Evolutionary conservation across 2,888 invertebrate genomes (phyloP), one percentile per base, ranked within the genome.

Genomic region (Cephus pygmeus): DNA sequence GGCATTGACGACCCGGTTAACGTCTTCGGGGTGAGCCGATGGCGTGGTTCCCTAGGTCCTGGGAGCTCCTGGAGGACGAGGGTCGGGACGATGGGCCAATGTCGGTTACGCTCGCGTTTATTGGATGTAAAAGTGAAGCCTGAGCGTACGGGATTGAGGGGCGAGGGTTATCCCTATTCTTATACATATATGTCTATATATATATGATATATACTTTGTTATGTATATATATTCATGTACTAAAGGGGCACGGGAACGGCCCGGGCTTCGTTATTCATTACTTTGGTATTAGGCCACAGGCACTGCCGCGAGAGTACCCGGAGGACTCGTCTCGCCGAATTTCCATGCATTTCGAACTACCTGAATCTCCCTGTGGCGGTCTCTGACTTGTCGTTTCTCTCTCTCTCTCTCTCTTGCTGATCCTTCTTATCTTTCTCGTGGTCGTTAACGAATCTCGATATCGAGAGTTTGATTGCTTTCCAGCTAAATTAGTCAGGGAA

Each of bases 321-420:
- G 35, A 78, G 78, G 78, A 73, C 75, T 78, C 78, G 73, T 78
- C 31, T 71, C 71, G 69, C 23, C 68, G 75, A 34, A 79, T 81
- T 83, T 73, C 81, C 82, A 84, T 84, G 83, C 82, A 84, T 84
- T 84, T 82, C 80, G 73, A 84, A 84, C 82, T 84, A 84, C 83
- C 80, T 80, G 80, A 82, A 83, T 84, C 82, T 82, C 82, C 80
- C 78, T 76, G 69, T 73, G 75, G 74, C 76, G 76, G 73, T 35
- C 76, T 69, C 77, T 76, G 77, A 30, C 77, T 56, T 9, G 23
- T 34, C 40, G 69, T 75, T 4, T 69, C 30, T 35, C 69, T 69
- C 73, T 40, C 71, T 75, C 56, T n/a, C 68, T 69, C 71, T 69
- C 75, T 74, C 75, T 76, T 23, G 23, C 23, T 9, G 56, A 23